A percentile compares a stretch with the other conserved stretches of the same genome.
phyloP scores from a whole-genome alignment of 2,113 vertebrate species.

The Alces alces region DNA sequence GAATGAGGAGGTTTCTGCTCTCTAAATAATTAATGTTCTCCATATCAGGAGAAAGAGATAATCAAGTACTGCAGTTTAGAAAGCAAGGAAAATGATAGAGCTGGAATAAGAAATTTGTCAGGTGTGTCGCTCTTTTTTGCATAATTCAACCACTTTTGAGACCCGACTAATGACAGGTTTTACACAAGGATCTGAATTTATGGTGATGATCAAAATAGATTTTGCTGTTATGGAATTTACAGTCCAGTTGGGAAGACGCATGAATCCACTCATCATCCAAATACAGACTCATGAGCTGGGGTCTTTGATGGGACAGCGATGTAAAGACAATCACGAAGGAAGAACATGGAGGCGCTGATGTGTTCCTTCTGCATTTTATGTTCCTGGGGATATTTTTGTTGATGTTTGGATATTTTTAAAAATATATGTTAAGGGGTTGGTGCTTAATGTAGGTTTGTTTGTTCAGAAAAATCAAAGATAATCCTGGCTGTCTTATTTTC shows the following conservation, averaged over 20 bases:
- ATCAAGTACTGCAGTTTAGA: neutral
- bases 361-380: neutral
- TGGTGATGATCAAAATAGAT: neutral
- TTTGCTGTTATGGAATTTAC: neutral
- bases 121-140: accelerated
- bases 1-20: neutral
- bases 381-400: neutral
- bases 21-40: neutral
- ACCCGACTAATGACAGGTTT: neutral
- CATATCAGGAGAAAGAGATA: neutral
- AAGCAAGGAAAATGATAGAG: neutral
- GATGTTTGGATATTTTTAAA: neutral
- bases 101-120: neutral
- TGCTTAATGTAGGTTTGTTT: neutral
- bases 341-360: accelerated
- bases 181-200: neutral
- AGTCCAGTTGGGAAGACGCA: neutral
- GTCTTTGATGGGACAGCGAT: neutral
- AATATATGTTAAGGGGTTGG: neutral
- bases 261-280: neutral
- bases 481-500: neutral
- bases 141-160: neutral
- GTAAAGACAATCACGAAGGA: accelerated
- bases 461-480: neutral
- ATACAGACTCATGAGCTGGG: neutral